phyloP scores from a whole-genome alignment of 2,797 vertebrate genomes.

The Mus spretus region DNA sequence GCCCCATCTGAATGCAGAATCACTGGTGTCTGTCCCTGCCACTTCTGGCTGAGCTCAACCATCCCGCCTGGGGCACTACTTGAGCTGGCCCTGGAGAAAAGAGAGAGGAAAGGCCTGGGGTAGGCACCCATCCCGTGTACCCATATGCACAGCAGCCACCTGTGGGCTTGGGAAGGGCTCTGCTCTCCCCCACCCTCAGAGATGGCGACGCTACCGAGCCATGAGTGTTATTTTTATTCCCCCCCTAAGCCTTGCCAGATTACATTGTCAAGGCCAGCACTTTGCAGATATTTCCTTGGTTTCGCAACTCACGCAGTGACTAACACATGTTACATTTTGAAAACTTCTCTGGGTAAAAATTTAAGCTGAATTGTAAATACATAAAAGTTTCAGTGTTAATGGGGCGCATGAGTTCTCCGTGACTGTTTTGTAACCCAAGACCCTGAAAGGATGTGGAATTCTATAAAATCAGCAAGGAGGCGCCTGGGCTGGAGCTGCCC shows the following conservation, averaged over 20 bases:
- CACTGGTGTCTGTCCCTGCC: accelerated
- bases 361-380: conserved; percentile 80
- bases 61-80: not conserved
- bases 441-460: conserved; percentile 36
- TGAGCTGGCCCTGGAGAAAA: too few species aligned
- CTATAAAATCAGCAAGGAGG: not conserved
- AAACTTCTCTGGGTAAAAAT: conserved; percentile 80
- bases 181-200: not conserved
- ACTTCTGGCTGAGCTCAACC: not conserved
- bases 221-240: conserved; percentile 53
- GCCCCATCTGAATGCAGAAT: accelerated
- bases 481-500: not conserved
- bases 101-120: too few species aligned
- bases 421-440: conserved; percentile 64
- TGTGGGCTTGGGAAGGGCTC: not conserved
- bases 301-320: conserved; percentile 77
- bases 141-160: accelerated
- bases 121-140: too few species aligned
- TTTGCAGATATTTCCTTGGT: conserved; percentile 76
- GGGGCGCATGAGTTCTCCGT: not conserved
- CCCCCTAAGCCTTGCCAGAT: conserved; percentile 49
- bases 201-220: not conserved
- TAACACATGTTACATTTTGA: conserved; percentile 80
- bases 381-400: conserved; percentile 61
- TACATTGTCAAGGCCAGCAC: conserved; percentile 73